These are phyloP conservation scores for Astatoreochromis straeleni DNA, from an alignment of 2,113 vertebrate species.

Conservation along the genomic window DNA sequence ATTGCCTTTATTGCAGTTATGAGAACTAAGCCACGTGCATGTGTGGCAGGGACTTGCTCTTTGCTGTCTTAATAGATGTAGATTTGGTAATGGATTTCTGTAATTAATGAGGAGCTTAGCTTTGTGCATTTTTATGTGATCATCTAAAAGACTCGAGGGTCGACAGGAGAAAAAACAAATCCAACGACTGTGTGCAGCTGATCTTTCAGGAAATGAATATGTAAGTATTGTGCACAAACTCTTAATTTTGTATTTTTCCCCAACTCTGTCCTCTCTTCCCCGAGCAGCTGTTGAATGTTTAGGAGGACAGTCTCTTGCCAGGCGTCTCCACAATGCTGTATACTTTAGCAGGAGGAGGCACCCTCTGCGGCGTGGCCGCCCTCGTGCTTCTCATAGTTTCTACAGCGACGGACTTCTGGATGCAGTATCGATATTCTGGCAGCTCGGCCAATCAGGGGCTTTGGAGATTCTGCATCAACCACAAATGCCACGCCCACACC, in stretches of 20 bases:
- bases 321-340: conserved; percentile 67
- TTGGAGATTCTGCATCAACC: conserved; percentile 79
- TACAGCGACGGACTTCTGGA: conserved; percentile 81
- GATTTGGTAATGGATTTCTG: neutral
- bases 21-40: neutral
- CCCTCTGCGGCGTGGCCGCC: conserved; percentile 73
- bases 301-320: conserved; percentile 37
- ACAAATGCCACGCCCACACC: conserved; percentile 78
- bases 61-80: neutral
- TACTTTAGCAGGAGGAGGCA: conserved; percentile 73
- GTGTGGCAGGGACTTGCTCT: neutral
- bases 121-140: neutral
- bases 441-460: conserved; percentile 78
- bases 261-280: neutral
- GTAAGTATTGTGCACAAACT: accelerated
- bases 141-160: neutral
- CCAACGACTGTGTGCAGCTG: neutral
- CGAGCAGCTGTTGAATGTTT: conserved; percentile 21
- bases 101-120: neutral
- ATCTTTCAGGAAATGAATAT: neutral
- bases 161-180: neutral
- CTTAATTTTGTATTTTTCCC: neutral
- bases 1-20: neutral
- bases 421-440: conserved; percentile 76
- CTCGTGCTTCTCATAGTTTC: conserved; percentile 78